A percentile compares a stretch with the other conserved stretches of the same genome.
These are phyloP conservation scores for Clivina fossor DNA, from an alignment of 2,888 invertebrate species.

Conservation along the genomic window DNA sequence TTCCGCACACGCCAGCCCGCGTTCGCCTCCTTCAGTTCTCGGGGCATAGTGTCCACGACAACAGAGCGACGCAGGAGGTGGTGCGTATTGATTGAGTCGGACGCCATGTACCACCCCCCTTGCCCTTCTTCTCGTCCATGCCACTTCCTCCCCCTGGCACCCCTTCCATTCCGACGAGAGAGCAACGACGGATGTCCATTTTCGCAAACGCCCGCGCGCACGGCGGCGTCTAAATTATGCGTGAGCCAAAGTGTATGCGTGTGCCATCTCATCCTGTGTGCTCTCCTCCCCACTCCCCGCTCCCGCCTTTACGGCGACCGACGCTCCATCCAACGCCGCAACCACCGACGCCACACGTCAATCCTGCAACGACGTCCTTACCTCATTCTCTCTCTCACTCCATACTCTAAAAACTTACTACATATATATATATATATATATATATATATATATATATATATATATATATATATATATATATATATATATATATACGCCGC, in stretches of 20 bases:
- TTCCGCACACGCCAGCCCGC: constrained; percentile 15
- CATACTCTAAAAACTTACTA: background rate
- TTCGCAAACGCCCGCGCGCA: constrained; percentile 53
- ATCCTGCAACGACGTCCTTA: constrained; percentile 43
- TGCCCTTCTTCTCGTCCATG: constrained; percentile 35
- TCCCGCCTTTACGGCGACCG: too few species aligned
- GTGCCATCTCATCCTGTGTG: constrained; percentile 34
- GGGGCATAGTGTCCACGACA: background rate
- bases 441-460: background rate
- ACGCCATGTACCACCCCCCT: constrained; percentile 42
- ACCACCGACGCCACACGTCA: constrained; percentile 47
- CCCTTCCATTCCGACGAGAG: background rate
- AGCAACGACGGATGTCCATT: constrained; percentile 50
- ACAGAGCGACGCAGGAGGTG: constrained; percentile 24
- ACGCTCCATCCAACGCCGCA: too few species aligned
- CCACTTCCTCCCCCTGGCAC: constrained; percentile 1
- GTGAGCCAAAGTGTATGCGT: constrained; percentile 55
- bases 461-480: too few species aligned
- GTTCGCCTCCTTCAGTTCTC: constrained; percentile 6
- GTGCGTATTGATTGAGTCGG: constrained; percentile 33
- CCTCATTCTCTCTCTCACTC: constrained; percentile 2
- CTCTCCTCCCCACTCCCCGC: background rate
- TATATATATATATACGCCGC: too few species aligned
- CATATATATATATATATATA: background rate
- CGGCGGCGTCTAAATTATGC: constrained; percentile 55